Evolutionary conservation across 2,797 vertebrate genomes (phyloP), one percentile per base, ranked within the genome.

Genomic region (Gorsachius magnificus): DNA sequence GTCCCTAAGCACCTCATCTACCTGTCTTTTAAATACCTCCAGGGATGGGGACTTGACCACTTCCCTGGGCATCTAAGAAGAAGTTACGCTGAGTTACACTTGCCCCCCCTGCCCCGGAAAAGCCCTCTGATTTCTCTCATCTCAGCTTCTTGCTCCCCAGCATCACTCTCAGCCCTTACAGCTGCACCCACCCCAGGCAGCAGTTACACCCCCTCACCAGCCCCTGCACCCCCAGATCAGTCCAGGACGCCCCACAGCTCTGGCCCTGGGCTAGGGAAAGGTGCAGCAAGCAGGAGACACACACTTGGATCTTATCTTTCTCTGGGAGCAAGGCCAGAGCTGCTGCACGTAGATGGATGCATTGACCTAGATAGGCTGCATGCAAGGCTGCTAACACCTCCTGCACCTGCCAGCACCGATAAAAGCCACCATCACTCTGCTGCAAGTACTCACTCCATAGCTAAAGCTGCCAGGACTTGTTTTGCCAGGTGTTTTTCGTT

Each of bases 291-390:
- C n/a, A 85, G 28, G 24, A 79, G 21, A 36, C 0, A 0, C 11
- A 10, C 0, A 1, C 13, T 43, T 45, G 11, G 21, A 6, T 45
- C 70, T 90, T 86, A 87, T 51, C 35, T 87, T 90, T 53, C 61
- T 31, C 70, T 29, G 51, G 65, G 35, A 71, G 50, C 0, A 0
- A 88, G 43, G 71, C 60, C 22, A 43, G 36, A 83, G 57, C 22
- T 0, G 0, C 15, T 22, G 38, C 18, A 45, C 16, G 1, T 3
- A 1, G 10, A 5, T 6, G 56, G 48, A 45, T 48, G 36, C 15
- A 8, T 33, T 87, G 70, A 56, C 75, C 74, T 63, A 64, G 35
- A 76, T 3, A 82, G 16, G 21, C 20, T 81, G 79, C 36, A 80
- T 75, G 69, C 41, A 56, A 71, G 51, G 75, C 75, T 92, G 61